Conservation (phyloP, 2,888 invertebrate species). For the Drosophila macrospina region DNA sequence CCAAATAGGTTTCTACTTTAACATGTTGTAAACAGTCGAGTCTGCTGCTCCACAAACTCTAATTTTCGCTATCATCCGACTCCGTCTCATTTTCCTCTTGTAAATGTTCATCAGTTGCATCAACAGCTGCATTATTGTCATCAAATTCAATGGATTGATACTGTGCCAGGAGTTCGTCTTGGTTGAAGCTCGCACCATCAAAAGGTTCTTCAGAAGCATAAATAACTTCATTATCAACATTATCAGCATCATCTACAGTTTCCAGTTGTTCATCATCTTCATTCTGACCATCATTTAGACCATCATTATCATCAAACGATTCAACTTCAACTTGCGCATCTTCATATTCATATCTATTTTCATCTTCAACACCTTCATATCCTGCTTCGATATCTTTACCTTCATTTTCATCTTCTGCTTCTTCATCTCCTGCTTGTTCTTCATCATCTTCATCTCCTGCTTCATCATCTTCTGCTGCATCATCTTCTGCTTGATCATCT, state of each 20-base stretch:
- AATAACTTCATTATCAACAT: neutral
- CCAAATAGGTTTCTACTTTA: neutral
- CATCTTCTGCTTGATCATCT: neutral
- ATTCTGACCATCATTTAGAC: too few species aligned
- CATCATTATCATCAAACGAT: too few species aligned
- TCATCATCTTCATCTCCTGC: too few species aligned
- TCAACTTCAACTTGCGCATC: too few species aligned
- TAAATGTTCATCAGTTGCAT: neutral
- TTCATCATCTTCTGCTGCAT: neutral
- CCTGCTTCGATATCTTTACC: too few species aligned
- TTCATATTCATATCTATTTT: too few species aligned
- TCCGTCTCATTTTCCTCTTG: neutral
- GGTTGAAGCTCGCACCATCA: neutral
- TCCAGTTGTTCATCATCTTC: too few species aligned
- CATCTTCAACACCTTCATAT: too few species aligned
- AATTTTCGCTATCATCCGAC: neutral
- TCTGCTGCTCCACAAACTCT: neutral
- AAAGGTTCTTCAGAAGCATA: neutral
- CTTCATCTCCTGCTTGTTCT: too few species aligned
- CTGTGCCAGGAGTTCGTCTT: neutral
- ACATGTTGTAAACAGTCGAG: slow-evolving; percentile 1
- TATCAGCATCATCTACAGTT: neutral
- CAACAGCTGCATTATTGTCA: neutral
- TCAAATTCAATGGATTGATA: neutral
- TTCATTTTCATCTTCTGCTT: too few species aligned